Percentiles rank a stretch among this genome's conserved stretches.
These are phyloP conservation scores for Minunthozetes semirufus DNA, from an alignment of 2,888 invertebrate genomes.

Conservation along the genomic window DNA sequence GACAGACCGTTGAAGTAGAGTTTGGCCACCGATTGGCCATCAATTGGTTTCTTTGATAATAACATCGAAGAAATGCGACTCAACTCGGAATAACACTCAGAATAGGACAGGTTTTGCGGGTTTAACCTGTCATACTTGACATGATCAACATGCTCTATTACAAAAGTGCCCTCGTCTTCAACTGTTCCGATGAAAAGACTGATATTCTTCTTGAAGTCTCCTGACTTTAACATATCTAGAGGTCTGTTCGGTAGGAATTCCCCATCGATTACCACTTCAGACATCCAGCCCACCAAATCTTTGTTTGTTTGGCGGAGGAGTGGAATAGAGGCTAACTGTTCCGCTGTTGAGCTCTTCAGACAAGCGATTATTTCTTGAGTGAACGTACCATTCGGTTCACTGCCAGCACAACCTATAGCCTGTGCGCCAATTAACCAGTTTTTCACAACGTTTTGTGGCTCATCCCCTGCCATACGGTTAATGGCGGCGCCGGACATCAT, in stretches of 20 bases:
- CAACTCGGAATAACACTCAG: neutral
- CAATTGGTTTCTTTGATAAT: neutral
- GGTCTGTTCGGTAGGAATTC: constrained; percentile 16
- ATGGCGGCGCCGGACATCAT: constrained; percentile 10
- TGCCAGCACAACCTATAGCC: neutral
- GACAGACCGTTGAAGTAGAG: neutral
- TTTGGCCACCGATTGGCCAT: neutral
- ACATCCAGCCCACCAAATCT: neutral
- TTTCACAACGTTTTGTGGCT: constrained; percentile 37
- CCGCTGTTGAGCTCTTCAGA: too few species aligned
- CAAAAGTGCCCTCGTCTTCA: constrained; percentile 23
- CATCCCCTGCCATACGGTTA: neutral
- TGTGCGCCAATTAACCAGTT: neutral
- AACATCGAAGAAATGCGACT: neutral
- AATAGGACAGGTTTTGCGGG: neutral
- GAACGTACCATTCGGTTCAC: too few species aligned
- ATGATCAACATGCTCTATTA: neutral
- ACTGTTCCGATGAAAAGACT: constrained; percentile 25
- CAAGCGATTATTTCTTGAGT: too few species aligned
- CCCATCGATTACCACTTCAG: neutral
- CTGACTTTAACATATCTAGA: neutral
- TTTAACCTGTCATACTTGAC: neutral
- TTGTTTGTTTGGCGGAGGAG: neutral
- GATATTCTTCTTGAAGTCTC: constrained; percentile 26
- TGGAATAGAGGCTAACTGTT: too few species aligned